Conservation (phyloP, 2,113 vertebrate genomes). For the Scolopax mira region DNA sequence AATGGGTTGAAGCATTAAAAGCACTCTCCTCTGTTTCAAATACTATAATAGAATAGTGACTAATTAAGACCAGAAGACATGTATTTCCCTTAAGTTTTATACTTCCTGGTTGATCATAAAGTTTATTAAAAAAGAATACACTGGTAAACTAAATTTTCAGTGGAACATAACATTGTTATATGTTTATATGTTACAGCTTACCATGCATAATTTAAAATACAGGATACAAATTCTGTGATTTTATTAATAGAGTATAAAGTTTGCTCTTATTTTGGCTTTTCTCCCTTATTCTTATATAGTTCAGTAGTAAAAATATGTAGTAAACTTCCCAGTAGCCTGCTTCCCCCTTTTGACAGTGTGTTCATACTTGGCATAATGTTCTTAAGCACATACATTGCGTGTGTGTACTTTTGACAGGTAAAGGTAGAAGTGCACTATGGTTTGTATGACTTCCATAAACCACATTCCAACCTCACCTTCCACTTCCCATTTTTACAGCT, state of each 20-base stretch:
- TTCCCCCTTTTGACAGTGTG: not conserved
- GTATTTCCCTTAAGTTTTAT: constrained; percentile 40
- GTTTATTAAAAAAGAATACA: not conserved
- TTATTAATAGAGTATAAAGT: not conserved
- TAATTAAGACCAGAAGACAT: constrained; percentile 66
- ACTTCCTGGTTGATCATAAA: constrained; percentile 33
- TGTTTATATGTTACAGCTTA: not conserved
- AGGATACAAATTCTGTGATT: not conserved
- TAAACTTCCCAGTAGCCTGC: not conserved
- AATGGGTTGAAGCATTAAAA: constrained; percentile 75
- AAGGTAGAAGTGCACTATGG: fast-evolving
- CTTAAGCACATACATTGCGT: not conserved
- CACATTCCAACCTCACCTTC: not conserved
- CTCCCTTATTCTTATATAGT: not conserved
- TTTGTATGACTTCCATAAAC: not conserved
- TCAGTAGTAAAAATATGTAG: not conserved
- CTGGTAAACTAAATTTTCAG: not conserved
- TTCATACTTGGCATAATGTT: not conserved
- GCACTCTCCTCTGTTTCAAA: constrained; percentile 32
- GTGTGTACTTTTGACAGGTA: not conserved
- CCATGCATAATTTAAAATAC: not conserved
- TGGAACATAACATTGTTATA: not conserved
- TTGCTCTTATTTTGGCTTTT: not conserved
- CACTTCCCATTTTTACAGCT: not conserved
- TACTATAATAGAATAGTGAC: constrained; percentile 34